Evolutionary conservation across 1,140 invertebrate species (phyloP).

Genomic region (Pomacea maculata): DNA sequence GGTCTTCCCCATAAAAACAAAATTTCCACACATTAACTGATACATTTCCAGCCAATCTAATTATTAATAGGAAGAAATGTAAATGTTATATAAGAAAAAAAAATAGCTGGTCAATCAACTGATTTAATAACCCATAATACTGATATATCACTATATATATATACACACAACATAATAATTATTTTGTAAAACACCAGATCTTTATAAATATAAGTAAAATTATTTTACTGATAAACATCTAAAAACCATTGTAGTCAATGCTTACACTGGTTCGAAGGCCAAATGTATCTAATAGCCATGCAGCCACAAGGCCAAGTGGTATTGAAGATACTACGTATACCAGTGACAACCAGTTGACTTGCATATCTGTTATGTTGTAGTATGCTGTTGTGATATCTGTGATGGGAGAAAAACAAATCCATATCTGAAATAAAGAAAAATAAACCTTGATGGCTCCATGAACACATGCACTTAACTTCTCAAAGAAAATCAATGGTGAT

Average conservation of each 20-base stretch:
- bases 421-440: conserved; percentile 59
- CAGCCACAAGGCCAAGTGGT: conserved; percentile 66
- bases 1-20: neutral
- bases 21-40: neutral
- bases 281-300: conserved; percentile 66
- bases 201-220: neutral
- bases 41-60: no score
- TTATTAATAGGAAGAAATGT: neutral
- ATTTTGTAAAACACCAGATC: neutral
- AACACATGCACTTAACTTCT: no score
- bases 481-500: neutral
- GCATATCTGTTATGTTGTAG: conserved; percentile 57
- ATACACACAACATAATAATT: neutral
- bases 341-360: conserved; percentile 66
- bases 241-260: conserved; percentile 10
- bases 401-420: conserved; percentile 69
- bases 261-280: conserved; percentile 66
- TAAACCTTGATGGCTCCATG: neutral
- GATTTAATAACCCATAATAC: neutral
- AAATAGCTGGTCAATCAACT: neutral
- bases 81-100: neutral
- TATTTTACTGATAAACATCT: neutral
- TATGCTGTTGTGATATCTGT: conserved; percentile 63
- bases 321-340: conserved; percentile 66
- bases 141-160: neutral